Evolutionary conservation across 2,797 vertebrate species (phyloP), one percentile per base, ranked within the genome.

Genomic region (Percopsis omiscomaycus): DNA sequence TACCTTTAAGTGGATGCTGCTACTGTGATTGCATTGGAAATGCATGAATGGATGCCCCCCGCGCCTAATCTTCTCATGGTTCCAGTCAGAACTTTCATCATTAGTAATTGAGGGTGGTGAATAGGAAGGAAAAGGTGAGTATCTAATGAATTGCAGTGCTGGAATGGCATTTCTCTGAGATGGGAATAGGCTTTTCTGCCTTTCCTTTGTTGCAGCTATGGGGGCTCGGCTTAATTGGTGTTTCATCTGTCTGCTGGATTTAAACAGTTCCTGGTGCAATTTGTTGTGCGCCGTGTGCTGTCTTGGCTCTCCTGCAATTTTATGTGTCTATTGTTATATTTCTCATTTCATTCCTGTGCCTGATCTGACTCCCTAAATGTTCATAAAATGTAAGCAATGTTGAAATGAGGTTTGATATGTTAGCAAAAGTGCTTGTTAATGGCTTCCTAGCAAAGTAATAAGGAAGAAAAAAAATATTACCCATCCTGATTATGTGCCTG

Each of bases 81-180:
- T 69, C 76, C 73, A 85, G 67, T 78, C 75, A 62, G 66, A 73
- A 75, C 73, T 85, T 88, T 82, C 84, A 87, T 88, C 84, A 75
- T 81, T 67, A 59, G 73, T 87, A 85, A 86, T 89, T 80, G 80
- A 71, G 69, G 75, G 57, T 74, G 80, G 84, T 89, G 76, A 88
- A 86, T 84, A 82, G 75, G 77, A 79, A 75, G 32, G 55, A 82
- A 74, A 58, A 63, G 75, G 49, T 71, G 59, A 78, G 71, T 45
- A 65, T 83, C 80, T 81, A 55, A 61, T 75, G 65, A 69, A 87
- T 78, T 79, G 22, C 14, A 10, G 9, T 49, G n/a, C 53, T n/a
- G 16, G 30, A 64, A 68, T 56, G 29, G 61, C 60, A 55, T 15
- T 30, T 54, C 27, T 66, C 69, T 60, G 1, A 45, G 37, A 52